A percentile compares a stretch with the other conserved stretches of the same genome.
These are phyloP conservation scores for Laticauda colubrina DNA, from an alignment of 2,113 vertebrate species.

Conservation along the genomic window DNA sequence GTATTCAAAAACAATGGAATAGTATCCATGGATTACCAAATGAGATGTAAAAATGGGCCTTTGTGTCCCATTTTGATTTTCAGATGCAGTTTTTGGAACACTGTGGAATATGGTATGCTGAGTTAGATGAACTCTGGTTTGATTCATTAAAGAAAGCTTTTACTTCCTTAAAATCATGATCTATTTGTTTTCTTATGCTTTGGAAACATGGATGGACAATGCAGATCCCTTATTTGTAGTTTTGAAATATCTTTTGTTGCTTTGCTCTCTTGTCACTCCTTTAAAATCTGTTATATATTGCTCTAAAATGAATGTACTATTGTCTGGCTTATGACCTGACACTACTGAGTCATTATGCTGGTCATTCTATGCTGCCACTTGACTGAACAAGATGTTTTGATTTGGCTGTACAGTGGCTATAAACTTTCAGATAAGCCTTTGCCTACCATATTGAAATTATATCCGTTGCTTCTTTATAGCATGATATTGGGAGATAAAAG, in stretches of 20 bases:
- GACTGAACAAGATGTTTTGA: neutral
- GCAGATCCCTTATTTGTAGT: neutral
- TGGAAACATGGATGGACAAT: no score
- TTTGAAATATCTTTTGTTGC: neutral
- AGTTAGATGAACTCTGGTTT: neutral
- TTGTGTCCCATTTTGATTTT: neutral
- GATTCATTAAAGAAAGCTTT: neutral
- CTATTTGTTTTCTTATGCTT: neutral
- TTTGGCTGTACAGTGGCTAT: neutral
- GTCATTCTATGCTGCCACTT: neutral
- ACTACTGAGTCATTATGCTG: neutral
- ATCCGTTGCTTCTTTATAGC: neutral
- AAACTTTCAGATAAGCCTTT: neutral
- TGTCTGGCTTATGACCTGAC: neutral
- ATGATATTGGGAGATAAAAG: neutral
- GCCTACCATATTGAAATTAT: neutral
- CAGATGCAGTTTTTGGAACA: neutral
- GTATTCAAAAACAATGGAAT: neutral
- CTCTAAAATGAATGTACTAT: neutral
- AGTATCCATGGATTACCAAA: neutral
- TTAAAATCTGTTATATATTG: neutral
- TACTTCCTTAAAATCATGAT: neutral
- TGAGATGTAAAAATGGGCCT: neutral
- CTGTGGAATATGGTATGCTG: neutral
- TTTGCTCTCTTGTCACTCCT: neutral